Percentiles rank a stretch among this genome's conserved stretches.
Evolutionary conservation across 2,113 vertebrate species (phyloP).

Genomic region (Hiodon tergisus): DNA sequence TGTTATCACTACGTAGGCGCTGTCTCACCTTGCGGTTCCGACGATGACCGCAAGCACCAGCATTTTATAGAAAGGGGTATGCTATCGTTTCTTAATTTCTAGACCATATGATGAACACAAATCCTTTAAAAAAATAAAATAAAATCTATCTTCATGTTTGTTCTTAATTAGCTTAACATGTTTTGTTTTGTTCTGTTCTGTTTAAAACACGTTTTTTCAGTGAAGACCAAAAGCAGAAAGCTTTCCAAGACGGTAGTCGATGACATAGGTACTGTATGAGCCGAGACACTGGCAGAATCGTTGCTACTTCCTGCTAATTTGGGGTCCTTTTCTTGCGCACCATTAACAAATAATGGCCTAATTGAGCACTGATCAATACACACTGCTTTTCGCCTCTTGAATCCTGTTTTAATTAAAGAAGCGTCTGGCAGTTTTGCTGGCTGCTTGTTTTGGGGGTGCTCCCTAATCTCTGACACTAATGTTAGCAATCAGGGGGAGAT

Average conservation of each 20-base stretch:
- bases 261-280: conserved; percentile 72
- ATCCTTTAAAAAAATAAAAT: not conserved
- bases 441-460: conserved; percentile 26
- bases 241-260: conserved; percentile 89
- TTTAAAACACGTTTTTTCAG: conserved; percentile 76
- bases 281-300: conserved; percentile 17
- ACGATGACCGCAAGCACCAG: conserved; percentile 84
- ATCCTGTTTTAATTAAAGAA: conserved; percentile 35
- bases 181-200: conserved; percentile 50
- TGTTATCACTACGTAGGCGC: conserved; percentile 68
- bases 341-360: conserved; percentile 34
- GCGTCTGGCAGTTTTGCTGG: conserved; percentile 34
- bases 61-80: conserved; percentile 96
- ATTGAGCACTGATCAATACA: conserved; percentile 31
- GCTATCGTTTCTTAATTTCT: conserved; percentile 65
- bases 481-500: not conserved
- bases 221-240: conserved; percentile 94
- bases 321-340: conserved; percentile 14
- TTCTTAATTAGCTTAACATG: conserved; percentile 21
- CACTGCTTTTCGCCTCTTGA: conserved; percentile 15
- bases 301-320: conserved; percentile 31
- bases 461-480: not conserved
- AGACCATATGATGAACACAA: conserved; percentile 22
- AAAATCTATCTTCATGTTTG: not conserved
- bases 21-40: conserved; percentile 84